phyloP scores from a whole-genome alignment of 2,113 vertebrate species.

The Tachysurus fulvidraco region DNA sequence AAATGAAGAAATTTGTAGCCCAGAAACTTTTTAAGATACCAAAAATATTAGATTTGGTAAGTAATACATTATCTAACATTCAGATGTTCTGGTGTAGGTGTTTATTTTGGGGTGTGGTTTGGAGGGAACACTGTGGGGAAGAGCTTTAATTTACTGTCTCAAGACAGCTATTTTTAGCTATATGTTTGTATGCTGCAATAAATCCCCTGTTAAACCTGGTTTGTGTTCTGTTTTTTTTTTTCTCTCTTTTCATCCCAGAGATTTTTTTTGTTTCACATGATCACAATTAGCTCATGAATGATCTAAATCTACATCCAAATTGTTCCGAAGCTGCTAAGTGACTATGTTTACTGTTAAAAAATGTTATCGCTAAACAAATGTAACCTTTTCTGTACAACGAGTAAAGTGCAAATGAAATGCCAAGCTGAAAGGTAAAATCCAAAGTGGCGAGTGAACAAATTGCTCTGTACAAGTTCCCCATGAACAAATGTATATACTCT shows the following conservation, averaged over 20 bases:
- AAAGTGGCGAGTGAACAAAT: neutral
- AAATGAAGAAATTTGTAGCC: neutral
- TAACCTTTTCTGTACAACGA: neutral
- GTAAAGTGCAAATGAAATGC: neutral
- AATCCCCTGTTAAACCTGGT: no score
- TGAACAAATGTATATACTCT: conserved; percentile 10
- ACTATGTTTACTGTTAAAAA: neutral
- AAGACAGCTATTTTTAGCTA: neutral
- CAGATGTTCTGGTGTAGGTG: neutral
- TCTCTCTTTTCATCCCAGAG: no score
- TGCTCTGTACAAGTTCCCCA: conserved; percentile 4
- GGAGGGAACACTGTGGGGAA: no score
- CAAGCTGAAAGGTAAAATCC: neutral
- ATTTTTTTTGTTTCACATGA: neutral
- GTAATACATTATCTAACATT: neutral
- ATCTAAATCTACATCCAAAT: neutral
- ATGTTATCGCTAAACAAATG: neutral
- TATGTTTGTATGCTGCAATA: neutral
- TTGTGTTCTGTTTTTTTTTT: no score
- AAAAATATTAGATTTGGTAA: neutral
- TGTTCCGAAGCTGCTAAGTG: neutral
- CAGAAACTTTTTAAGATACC: neutral
- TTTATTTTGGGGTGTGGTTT: neutral
- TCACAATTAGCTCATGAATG: neutral
- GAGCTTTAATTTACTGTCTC: neutral